Conservation (phyloP, 1,140 invertebrate species). For the Lordiphosa collinella region DNA sequence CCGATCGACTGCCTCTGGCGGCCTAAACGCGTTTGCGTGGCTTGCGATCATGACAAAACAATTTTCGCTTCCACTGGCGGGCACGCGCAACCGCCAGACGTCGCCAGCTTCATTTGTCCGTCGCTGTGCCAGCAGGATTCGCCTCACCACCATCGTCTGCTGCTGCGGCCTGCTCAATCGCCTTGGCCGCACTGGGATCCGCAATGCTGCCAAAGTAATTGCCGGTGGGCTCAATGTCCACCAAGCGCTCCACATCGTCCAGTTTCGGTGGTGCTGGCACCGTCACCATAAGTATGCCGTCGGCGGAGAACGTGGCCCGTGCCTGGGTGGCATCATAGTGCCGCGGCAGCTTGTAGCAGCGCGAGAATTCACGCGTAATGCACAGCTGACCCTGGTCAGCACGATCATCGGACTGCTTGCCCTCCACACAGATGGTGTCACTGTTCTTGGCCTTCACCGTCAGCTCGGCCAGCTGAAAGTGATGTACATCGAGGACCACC, state of each 20-base stretch:
- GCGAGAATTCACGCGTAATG: slow-evolving; percentile 65
- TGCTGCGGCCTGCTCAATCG: slow-evolving; percentile 50
- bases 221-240: slow-evolving; percentile 70
- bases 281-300: slow-evolving; percentile 72
- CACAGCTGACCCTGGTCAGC: slow-evolving; percentile 60
- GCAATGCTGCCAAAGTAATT: slow-evolving; percentile 70
- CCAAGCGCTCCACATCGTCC: slow-evolving; percentile 71
- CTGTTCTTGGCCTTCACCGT: slow-evolving; percentile 68
- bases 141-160: slow-evolving; percentile 40
- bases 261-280: slow-evolving; percentile 72
- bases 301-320: slow-evolving; percentile 67
- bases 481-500: slow-evolving; percentile 71
- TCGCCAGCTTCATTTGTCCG: slow-evolving; percentile 66
- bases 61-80: slow-evolving; percentile 22
- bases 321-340: slow-evolving; percentile 74
- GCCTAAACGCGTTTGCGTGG: slow-evolving; percentile 45
- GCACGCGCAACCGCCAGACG: slow-evolving; percentile 63
- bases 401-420: slow-evolving; percentile 65
- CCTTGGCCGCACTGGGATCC: slow-evolving; percentile 56
- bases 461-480: slow-evolving; percentile 64
- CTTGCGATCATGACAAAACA: slow-evolving; percentile 7
- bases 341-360: slow-evolving; percentile 69
- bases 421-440: slow-evolving; percentile 67
- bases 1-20: slow-evolving; percentile 58
- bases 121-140: slow-evolving; percentile 54